Conservation (phyloP, 2,888 invertebrate species). For the Zhuqinia jingwanae region DNA sequence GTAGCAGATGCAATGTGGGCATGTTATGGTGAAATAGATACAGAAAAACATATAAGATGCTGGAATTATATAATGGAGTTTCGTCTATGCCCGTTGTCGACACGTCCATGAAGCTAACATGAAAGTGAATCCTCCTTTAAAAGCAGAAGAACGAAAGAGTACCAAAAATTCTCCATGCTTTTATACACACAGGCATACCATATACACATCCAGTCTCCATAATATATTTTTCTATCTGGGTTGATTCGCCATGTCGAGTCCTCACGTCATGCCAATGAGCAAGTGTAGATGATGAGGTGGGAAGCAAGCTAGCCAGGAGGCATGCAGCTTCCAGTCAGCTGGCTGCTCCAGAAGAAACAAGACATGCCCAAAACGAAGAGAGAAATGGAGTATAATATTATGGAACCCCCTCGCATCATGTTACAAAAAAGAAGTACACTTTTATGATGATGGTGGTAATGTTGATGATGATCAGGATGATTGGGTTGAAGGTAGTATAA, state of each 20-base stretch:
- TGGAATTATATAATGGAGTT: too few relatives aligned
- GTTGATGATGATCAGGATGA: too few relatives aligned
- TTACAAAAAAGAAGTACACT: not conserved
- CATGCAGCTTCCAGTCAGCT: constrained; percentile 62
- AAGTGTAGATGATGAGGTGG: constrained; percentile 43
- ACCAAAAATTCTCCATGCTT: not conserved
- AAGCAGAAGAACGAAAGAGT: not conserved
- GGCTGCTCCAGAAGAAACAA: constrained; percentile 48
- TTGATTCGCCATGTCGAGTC: not conserved
- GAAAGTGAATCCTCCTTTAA: not conserved
- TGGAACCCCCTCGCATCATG: not conserved
- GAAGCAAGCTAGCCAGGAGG: constrained; percentile 53
- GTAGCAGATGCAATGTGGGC: too few relatives aligned
- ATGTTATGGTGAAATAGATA: too few relatives aligned
- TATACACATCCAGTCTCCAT: too few relatives aligned
- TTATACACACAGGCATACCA: too few relatives aligned
- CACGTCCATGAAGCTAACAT: too few relatives aligned
- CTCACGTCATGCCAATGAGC: not conserved
- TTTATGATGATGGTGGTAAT: too few relatives aligned
- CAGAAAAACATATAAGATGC: too few relatives aligned
- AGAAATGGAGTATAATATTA: constrained; percentile 33
- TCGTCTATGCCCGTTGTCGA: too few relatives aligned
- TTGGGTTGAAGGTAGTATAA: too few relatives aligned
- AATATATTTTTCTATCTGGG: too few relatives aligned
- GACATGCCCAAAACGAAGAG: constrained; percentile 51